Percentiles rank a stretch among this genome's conserved stretches.
Evolutionary conservation across 2,113 vertebrate species (phyloP).

Genomic region (Siphamia tubifer): DNA sequence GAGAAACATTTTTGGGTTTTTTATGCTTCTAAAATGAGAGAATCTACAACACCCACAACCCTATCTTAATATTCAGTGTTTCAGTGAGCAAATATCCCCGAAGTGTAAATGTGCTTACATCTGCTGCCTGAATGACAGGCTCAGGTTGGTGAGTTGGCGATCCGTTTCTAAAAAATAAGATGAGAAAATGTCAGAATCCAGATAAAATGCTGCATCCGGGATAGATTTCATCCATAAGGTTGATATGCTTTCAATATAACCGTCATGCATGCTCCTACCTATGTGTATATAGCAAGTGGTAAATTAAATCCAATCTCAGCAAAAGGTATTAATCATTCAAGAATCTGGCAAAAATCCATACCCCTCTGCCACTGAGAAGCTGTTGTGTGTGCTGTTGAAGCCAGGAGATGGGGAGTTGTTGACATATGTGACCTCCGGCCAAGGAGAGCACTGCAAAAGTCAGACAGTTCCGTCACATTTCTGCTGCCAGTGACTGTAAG

Average conservation of each 20-base stretch:
- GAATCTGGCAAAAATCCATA: slow-evolving; percentile 58
- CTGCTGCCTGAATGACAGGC: slow-evolving; percentile 72
- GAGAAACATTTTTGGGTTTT: not conserved
- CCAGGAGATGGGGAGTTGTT: slow-evolving; percentile 90
- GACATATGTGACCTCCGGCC: slow-evolving; percentile 94
- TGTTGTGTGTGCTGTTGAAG: slow-evolving; percentile 91
- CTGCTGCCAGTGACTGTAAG: not conserved
- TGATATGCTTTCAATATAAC: too few species aligned
- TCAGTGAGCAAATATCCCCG: not conserved
- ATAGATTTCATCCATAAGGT: too few species aligned
- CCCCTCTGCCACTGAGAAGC: slow-evolving; percentile 90
- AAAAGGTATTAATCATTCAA: not conserved
- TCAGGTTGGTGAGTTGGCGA: slow-evolving; percentile 88
- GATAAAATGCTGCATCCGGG: not conserved
- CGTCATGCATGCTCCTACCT: not conserved
- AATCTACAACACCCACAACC: not conserved
- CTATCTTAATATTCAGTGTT: not conserved
- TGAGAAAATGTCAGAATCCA: not conserved
- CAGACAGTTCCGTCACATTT: not conserved
- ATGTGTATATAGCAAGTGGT: not conserved
- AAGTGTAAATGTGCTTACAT: slow-evolving; percentile 67
- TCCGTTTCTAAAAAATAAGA: slow-evolving; percentile 82
- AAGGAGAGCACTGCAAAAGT: slow-evolving; percentile 88
- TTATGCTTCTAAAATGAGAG: not conserved
- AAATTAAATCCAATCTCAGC: not conserved